These are phyloP conservation scores for Paracanthobrama guichenoti DNA, from an alignment of 2,113 vertebrate species.

Conservation along the genomic window DNA sequence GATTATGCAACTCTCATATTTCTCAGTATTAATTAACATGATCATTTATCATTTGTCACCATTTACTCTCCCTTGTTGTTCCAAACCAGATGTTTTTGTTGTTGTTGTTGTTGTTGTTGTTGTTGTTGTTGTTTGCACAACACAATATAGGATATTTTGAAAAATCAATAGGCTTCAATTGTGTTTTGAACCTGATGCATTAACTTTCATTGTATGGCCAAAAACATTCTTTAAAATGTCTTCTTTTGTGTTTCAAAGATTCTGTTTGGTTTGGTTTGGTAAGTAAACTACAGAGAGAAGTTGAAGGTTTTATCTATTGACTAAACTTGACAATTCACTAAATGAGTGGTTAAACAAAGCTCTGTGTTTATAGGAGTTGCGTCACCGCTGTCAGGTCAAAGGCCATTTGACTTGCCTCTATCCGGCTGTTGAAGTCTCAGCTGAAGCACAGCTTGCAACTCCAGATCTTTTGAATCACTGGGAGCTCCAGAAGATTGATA, in stretches of 20 bases:
- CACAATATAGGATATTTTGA: not conserved
- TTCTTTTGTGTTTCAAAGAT: not conserved
- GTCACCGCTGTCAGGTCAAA: slow-evolving; percentile 40
- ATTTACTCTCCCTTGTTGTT: not conserved
- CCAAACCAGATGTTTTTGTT: not conserved
- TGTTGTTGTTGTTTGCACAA: not conserved
- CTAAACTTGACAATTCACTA: not conserved
- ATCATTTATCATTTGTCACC: not conserved
- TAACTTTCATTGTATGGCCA: not conserved
- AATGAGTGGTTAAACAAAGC: slow-evolving; percentile 34
- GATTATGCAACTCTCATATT: not conserved
- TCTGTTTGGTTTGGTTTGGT: too few species aligned
- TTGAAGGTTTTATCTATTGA: not conserved
- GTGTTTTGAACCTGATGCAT: not conserved
- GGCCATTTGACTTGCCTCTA: slow-evolving; percentile 32
- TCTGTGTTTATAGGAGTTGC: slow-evolving; percentile 34
- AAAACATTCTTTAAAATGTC: not conserved
- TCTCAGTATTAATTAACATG: not conserved
- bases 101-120: not conserved
- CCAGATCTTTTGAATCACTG: not conserved
- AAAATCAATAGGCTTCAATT: not conserved
- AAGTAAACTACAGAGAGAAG: not conserved
- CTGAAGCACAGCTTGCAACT: not conserved
- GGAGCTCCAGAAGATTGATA: not conserved
- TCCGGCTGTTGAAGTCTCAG: not conserved